Percentiles rank a stretch among this genome's conserved stretches.
These are phyloP conservation scores for Erpobdella octoculata DNA, from an alignment of 2,888 invertebrate species.

Conservation along the genomic window DNA sequence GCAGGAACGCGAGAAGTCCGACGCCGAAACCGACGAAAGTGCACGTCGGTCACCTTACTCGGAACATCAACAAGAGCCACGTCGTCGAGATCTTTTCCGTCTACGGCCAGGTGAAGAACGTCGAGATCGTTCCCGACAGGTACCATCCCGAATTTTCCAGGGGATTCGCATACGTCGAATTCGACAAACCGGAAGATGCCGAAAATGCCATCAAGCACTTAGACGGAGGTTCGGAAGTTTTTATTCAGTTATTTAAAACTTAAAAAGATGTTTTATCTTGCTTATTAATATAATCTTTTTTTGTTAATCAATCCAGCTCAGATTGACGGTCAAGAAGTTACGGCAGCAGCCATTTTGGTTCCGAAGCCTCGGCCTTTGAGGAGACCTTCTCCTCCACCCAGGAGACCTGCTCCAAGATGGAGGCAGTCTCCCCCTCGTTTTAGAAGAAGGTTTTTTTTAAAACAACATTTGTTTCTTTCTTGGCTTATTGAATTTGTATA, in stretches of 20 bases:
- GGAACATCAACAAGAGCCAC: conserved; percentile 72
- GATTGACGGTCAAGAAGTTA: conserved; percentile 89
- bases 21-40: conserved; percentile 85
- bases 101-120: conserved; percentile 65
- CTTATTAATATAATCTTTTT: not conserved
- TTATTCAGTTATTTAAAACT: no score
- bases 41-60: conserved; percentile 81
- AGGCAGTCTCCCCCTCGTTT: conserved; percentile 44
- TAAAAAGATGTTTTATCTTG: no score
- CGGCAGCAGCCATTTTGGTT: conserved; percentile 82
- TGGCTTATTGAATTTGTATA: no score
- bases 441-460: conserved; percentile 42
- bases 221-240: conserved; percentile 96
- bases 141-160: conserved; percentile 78
- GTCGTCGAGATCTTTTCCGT: conserved; percentile 51
- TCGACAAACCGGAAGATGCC: conserved; percentile 83
- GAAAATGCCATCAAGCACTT: conserved; percentile 98
- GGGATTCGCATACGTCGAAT: conserved; percentile 92
- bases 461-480: no score
- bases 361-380: conserved; percentile 47
- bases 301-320: conserved; percentile 60
- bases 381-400: conserved; percentile 41
- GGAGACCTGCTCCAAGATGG: conserved; percentile 37
- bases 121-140: conserved; percentile 82
- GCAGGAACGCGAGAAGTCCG: conserved; percentile 61